Evolutionary conservation across 2,113 vertebrate species (phyloP), one percentile per base, ranked within the genome.

Genomic region (Desmodus rotundus): DNA sequence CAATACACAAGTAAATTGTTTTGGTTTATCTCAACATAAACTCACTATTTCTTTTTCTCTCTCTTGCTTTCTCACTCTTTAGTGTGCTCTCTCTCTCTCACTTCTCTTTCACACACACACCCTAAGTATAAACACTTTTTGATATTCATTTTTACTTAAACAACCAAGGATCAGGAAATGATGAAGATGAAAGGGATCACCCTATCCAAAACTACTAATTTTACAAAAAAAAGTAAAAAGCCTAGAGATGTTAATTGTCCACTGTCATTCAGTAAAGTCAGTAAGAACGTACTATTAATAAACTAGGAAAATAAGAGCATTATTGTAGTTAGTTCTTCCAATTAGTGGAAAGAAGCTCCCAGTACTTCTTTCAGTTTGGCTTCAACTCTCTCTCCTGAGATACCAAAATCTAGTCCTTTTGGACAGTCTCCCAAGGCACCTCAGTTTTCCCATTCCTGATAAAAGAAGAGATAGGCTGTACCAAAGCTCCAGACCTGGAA

Each of bases 1-100:
- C 19, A 96, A 61, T 54, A 72, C 28, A 92, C 5, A 82, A 89
- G 24, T 91, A 88, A 94, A 89, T 87, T n/a, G 87, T 67, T 90
- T 74, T 84, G 33, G 26, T 63, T 96, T 84, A 87, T 43, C 5
- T 86, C 61, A 76, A 28, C 93, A 70, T 91, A 95, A 90, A 81
- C 19, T 95, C 41, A 70, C 26, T 70, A 52, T 76, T 77, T 81
- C n/a, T 74, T 50, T 82, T 7, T 96, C 19, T 93, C 10, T 88
- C 41, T 82, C 56, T 77, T 24, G 28, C 47, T 77, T 22, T 70
- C 36, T 81, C 31, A 52, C 7, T 54, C 45, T 81, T 16, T 80
- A 54, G 36, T 58, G 13, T 58, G 24, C 9, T 61, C 56, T 58
- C 56, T 58, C 36, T 41, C 36, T 81, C 52, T 58, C 28, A 77